phyloP scores from a whole-genome alignment of 2,113 vertebrate genomes.

The Tragulus kanchil region DNA sequence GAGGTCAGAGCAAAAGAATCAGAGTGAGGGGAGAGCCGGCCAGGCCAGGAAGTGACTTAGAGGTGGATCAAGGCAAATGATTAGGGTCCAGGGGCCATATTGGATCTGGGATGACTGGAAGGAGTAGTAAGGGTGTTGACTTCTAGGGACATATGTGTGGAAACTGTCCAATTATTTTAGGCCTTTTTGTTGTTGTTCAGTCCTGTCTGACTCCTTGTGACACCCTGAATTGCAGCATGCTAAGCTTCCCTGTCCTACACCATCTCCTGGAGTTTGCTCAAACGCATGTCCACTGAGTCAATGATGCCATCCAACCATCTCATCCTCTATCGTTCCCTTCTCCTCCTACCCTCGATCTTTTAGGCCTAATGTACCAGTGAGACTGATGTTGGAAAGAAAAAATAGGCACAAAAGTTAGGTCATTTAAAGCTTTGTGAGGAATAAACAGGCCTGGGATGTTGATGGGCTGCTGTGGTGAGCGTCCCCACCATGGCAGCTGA shows the following conservation, averaged over 20 bases:
- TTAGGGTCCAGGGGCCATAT: neutral
- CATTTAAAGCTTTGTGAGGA: neutral
- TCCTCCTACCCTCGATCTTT: neutral
- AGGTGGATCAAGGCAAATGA: neutral
- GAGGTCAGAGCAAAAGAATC: neutral
- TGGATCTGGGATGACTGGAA: neutral
- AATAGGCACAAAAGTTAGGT: neutral
- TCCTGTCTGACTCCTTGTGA: neutral
- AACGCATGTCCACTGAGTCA: neutral
- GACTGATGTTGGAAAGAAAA: neutral
- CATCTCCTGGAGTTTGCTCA: neutral
- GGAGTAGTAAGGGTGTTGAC: neutral
- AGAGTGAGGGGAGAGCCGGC: neutral
- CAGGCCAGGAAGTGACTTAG: neutral
- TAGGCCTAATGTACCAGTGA: neutral
- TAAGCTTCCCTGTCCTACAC: neutral
- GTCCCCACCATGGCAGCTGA: fast-evolving
- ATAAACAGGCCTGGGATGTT: neutral
- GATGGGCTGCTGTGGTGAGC: neutral
- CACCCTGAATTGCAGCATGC: neutral
- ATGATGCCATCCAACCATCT: neutral
- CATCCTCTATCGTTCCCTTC: neutral
- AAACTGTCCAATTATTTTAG: neutral
- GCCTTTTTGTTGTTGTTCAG: neutral
- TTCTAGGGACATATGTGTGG: neutral